These are phyloP conservation scores for Liolophura sinensis DNA, from an alignment of 1,140 invertebrate genomes.

Conservation along the genomic window DNA sequence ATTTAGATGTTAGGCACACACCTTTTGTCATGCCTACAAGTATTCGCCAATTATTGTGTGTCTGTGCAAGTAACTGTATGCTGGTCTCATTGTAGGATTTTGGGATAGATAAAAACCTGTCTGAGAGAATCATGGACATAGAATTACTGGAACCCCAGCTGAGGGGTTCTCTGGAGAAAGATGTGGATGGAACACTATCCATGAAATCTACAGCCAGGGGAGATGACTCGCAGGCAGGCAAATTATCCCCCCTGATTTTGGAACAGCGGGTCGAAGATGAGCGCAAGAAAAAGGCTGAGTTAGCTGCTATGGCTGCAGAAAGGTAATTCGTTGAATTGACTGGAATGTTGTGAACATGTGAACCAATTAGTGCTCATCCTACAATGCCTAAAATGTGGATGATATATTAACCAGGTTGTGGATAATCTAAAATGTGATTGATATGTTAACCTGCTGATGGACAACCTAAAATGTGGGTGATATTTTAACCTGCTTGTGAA, in stretches of 20 bases:
- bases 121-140: conserved; percentile 51
- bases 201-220: conserved; percentile 49
- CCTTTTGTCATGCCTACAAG: background rate
- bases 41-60: background rate
- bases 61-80: no score
- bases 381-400: no score
- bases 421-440: no score
- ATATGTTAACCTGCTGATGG: no score
- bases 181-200: conserved; percentile 50
- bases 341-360: conserved; percentile 5
- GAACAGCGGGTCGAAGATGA: conserved; percentile 33
- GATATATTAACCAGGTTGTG: no score
- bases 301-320: conserved; percentile 46
- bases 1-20: background rate
- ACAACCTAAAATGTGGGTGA: no score
- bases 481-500: no score
- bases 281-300: conserved; percentile 40
- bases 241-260: conserved; percentile 32
- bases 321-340: conserved; percentile 25
- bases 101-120: conserved; percentile 54
- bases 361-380: background rate
- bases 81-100: conserved; percentile 42
- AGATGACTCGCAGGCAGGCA: conserved; percentile 33
- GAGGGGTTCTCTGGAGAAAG: conserved; percentile 48
- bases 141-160: conserved; percentile 42